These are phyloP conservation scores for Pristionchus exspectatus DNA, from an alignment of 2,888 invertebrate species.

Conservation along the genomic window DNA sequence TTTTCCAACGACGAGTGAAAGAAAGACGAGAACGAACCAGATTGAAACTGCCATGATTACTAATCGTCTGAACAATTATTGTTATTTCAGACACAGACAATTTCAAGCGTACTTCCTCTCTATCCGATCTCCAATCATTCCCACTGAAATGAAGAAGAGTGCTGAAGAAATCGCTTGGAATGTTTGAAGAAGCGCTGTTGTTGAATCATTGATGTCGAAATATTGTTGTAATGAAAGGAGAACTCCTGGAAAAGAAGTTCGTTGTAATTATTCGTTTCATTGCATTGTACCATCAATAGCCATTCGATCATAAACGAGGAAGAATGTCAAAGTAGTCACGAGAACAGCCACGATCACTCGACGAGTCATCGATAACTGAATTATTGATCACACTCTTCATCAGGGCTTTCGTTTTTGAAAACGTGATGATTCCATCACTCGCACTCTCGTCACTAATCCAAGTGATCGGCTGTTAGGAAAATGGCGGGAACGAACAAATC, in stretches of 20 bases:
- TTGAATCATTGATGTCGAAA: conserved; percentile 33
- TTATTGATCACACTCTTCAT: too few species aligned
- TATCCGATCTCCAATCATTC: conserved; percentile 44
- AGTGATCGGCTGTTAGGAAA: not conserved
- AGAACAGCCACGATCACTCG: not conserved
- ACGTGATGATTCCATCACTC: not conserved
- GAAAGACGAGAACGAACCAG: conserved; percentile 44
- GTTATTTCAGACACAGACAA: not conserved
- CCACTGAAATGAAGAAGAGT: not conserved
- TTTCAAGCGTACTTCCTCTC: conserved; percentile 30
- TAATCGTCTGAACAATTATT: not conserved
- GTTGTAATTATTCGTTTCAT: too few species aligned
- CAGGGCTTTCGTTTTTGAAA: not conserved
- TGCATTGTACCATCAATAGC: conserved; percentile 27
- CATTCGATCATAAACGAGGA: conserved; percentile 45
- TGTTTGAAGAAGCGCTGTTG: conserved; percentile 42
- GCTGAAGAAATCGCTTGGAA: conserved; percentile 34
- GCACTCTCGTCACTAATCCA: conserved; percentile 7
- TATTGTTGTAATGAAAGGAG: conserved; percentile 35
- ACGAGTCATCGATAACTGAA: conserved; percentile 21
- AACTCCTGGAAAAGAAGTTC: not conserved
- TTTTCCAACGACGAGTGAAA: conserved; percentile 5
- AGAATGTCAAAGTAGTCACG: conserved; percentile 33
- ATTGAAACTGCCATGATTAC: not conserved
- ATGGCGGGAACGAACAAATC: not conserved